A percentile compares a stretch with the other conserved stretches of the same genome.
Conservation (phyloP, 2,888 invertebrate species). For the Elmis aenea region DNA sequence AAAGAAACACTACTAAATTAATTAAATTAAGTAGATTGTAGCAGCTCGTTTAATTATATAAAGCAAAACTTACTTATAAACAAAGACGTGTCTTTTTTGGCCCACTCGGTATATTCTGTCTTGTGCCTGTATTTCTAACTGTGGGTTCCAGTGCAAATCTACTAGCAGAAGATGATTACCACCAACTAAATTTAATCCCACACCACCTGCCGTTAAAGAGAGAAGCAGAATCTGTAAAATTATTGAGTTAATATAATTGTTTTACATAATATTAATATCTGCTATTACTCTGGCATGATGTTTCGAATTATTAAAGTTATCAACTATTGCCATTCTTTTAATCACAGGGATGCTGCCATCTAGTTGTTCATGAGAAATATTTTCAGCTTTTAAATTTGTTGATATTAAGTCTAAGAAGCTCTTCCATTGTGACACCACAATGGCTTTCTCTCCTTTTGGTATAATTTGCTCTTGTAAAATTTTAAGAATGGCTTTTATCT, state of each 20-base stretch:
- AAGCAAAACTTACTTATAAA: conserved; percentile 74
- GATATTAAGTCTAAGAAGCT: conserved; percentile 71
- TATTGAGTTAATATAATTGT: conserved; percentile 5
- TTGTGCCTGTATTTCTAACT: conserved; percentile 89
- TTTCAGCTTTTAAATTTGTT: conserved; percentile 52
- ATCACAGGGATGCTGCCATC: conserved; percentile 72
- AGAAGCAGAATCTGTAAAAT: conserved; percentile 64
- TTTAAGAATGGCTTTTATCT: conserved; percentile 56
- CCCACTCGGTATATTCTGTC: conserved; percentile 92
- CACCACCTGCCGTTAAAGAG: conserved; percentile 90
- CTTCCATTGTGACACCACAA: conserved; percentile 94
- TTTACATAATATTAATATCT: no score
- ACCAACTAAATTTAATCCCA: conserved; percentile 88
- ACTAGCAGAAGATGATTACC: conserved; percentile 86
- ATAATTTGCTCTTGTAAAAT: conserved; percentile 53
- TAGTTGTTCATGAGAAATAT: conserved; percentile 60
- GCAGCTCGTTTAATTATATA: no score
- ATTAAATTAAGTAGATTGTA: no score
- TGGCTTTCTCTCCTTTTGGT: conserved; percentile 60
- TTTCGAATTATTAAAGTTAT: conserved; percentile 62
- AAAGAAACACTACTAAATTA: no score
- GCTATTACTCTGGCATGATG: conserved; percentile 55
- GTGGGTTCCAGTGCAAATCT: conserved; percentile 97
- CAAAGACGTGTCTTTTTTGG: conserved; percentile 72
- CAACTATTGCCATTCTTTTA: conserved; percentile 64